These are phyloP conservation scores for Buceros bicornis DNA, from an alignment of 2,797 vertebrate genomes.

Conservation along the genomic window DNA sequence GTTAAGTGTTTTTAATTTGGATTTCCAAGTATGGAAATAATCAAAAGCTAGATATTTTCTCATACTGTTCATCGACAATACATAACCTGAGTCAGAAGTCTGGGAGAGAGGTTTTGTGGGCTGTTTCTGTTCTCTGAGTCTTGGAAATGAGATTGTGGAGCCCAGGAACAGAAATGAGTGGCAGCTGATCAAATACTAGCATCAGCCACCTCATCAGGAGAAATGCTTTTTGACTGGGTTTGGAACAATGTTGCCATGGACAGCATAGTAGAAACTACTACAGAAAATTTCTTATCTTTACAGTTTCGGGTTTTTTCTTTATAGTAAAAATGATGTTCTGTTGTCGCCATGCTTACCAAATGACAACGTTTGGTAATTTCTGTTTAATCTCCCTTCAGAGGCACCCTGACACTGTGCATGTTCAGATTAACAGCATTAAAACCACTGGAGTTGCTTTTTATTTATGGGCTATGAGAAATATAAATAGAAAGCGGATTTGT, in stretches of 20 bases:
- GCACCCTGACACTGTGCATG: neutral
- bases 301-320: neutral
- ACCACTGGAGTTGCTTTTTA: slow-evolving; percentile 17
- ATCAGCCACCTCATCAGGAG: neutral
- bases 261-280: neutral
- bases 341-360: fast-evolving
- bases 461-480: slow-evolving; percentile 27
- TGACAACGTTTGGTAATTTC: neutral
- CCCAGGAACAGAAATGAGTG: slow-evolving; percentile 12
- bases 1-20: neutral
- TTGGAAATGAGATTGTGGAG: neutral
- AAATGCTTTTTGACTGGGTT: neutral
- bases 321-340: neutral
- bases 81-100: neutral
- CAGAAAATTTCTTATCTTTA: neutral
- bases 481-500: slow-evolving; percentile 57
- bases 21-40: neutral
- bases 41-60: neutral
- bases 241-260: neutral
- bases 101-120: neutral
- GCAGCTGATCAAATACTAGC: slow-evolving; percentile 34
- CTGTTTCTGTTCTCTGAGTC: neutral
- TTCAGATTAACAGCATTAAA: slow-evolving; percentile 36
- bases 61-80: neutral
- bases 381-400: neutral